Base-by-base conservation (phyloP, 2,113 vertebrate species). In the cattle (Bos taurus) region DNA sequence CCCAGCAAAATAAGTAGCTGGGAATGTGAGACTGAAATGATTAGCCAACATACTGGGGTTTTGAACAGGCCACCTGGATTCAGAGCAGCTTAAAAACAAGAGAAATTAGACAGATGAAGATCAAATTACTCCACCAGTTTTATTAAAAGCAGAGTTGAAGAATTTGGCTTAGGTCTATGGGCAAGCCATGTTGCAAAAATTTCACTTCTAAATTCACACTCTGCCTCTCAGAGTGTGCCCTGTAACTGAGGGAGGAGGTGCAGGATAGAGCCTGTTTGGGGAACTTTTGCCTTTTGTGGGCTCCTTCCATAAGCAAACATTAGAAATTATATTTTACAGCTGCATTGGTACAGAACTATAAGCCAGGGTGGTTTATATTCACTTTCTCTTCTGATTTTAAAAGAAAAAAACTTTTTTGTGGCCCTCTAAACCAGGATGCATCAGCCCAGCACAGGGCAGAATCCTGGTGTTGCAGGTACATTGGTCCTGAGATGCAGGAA, bases 381-480 rank as follows among this genome's bases (percentile, higher is more conserved):
- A 26, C n/a, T 52, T 91, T 60, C 54, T 46, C 21, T 96, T 54
- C 43, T 56, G 36, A 62, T 43, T 85, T 94, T 84, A 80, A 88
- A 93, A 92, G 90, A 54, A 64, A 64, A 88, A 74, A 90, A 25
- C 5, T 16, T 60, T 71, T 81, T 81, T 7, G 3, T 43, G 11
- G 40, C 30, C 33, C n/a, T 30, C n/a, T n/a, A n/a, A 48, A 71
- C 17, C 25, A 30, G 57, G 36, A 10, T 14, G 2, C 11, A 1
- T 46, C 33, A 56, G 30, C 28, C 59, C 46, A 82, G 60, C 48
- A 77, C 89, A 92, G 14, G 57, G 14, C 62, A 86, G 43, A 74
- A 57, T 67, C 81, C 60, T 57, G 57, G 52, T 85, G 59, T 30
- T 9, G 1, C 28, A 36, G 52, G 82, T 54, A 50, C 2, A 2